Evolutionary conservation across 2,113 vertebrate species (phyloP).

Genomic region (Catharus bicknelli): DNA sequence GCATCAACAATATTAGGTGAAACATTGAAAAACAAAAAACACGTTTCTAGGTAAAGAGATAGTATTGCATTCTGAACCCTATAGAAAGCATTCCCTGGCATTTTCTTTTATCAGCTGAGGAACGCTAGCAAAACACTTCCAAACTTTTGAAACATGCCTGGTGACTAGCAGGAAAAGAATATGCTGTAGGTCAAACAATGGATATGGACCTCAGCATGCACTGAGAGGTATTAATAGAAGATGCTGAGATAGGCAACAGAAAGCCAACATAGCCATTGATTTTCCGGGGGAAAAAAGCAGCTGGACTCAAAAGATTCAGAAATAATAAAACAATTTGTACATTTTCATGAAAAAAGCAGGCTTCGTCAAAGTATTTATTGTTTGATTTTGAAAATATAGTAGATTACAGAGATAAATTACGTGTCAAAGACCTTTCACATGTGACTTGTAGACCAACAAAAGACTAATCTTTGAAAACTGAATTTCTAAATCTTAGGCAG

Average conservation of each 20-base stretch:
- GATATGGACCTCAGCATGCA: background rate
- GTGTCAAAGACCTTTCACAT: background rate
- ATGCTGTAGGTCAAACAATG: background rate
- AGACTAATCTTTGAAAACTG: background rate
- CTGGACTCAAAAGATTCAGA: background rate
- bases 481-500: background rate
- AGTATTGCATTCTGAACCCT: background rate
- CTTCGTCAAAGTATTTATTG: background rate
- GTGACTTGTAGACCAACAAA: background rate
- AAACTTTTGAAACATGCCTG: background rate
- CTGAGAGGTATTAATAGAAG: background rate
- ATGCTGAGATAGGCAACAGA: background rate
- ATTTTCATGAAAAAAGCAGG: background rate
- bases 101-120: background rate
- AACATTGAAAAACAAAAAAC: background rate
- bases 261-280: background rate
- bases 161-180: background rate
- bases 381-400: background rate
- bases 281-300: background rate
- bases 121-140: background rate
- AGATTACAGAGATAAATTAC: background rate
- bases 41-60: background rate
- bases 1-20: background rate
- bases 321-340: background rate
- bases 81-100: background rate